phyloP scores from a whole-genome alignment of 1,140 invertebrate species.

The Lepidurus arcticus region DNA sequence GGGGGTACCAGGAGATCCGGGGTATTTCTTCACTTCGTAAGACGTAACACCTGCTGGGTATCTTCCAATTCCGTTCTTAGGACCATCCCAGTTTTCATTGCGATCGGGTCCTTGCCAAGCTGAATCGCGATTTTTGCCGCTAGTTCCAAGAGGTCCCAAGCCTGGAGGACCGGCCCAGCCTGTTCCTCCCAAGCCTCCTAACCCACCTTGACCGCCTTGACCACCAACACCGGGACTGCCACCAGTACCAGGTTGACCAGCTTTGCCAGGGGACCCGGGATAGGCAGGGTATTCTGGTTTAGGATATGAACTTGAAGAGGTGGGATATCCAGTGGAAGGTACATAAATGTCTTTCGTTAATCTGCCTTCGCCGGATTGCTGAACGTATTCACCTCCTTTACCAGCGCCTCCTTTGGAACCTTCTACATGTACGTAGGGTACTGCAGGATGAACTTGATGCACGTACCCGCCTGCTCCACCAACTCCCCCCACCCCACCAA shows the following conservation, averaged over 20 bases:
- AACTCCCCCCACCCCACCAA: neutral
- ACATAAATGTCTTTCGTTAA: neutral
- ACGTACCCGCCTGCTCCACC: neutral
- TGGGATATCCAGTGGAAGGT: neutral
- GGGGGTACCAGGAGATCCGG: neutral
- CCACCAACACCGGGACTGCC: constrained; percentile 25
- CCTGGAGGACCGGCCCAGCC: neutral
- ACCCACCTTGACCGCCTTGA: constrained; percentile 25
- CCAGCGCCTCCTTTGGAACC: constrained; percentile 28
- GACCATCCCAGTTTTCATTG: neutral
- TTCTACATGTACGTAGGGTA: constrained; percentile 27
- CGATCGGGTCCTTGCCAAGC: neutral
- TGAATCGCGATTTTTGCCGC: neutral
- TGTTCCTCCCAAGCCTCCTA: neutral
- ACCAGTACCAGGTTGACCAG: neutral
- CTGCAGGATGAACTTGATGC: neutral
- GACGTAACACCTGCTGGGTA: neutral
- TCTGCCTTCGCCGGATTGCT: neutral
- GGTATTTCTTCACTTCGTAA: neutral
- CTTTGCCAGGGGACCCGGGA: neutral
- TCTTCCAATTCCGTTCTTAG: neutral
- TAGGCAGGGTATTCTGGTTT: neutral
- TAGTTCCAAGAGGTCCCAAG: neutral
- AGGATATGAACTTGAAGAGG: neutral
- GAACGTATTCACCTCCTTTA: constrained; percentile 35